Percentiles rank a stretch among this genome's conserved stretches.
phyloP scores from a whole-genome alignment of 2,797 vertebrate genomes.

The Poecilia picta region DNA sequence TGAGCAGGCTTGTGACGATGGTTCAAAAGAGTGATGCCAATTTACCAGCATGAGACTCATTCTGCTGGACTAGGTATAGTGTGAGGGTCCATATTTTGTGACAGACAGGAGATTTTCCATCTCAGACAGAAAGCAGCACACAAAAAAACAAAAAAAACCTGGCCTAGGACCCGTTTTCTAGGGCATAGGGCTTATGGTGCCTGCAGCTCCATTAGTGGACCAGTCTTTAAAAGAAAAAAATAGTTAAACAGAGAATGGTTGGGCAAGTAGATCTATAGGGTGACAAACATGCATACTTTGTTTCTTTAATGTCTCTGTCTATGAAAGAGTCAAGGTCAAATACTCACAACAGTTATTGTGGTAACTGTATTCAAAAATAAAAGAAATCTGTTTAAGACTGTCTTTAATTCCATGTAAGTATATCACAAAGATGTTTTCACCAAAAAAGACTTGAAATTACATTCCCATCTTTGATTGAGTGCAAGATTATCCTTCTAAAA shows the following conservation, averaged over 20 bases:
- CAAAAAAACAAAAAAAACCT: not conserved
- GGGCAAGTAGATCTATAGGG: not conserved
- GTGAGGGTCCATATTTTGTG: not conserved
- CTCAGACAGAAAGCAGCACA: not conserved
- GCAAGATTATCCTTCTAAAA: not conserved
- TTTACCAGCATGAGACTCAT: not conserved
- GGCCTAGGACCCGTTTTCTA: not conserved
- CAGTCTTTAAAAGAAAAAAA: not conserved
- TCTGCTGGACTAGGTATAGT: not conserved
- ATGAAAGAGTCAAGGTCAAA: constrained; percentile 1
- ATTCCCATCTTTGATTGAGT: not conserved
- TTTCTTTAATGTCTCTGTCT: not conserved
- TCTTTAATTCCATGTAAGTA: not conserved
- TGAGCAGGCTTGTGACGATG: not conserved
- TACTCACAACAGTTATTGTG: not conserved
- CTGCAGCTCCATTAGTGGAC: constrained; percentile 1
- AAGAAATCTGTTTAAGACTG: not conserved
- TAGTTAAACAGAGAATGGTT: not conserved
- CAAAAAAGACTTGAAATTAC: not conserved
- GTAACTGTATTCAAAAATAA: not conserved
- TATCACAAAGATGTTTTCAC: not conserved
- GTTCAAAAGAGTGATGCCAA: not conserved
- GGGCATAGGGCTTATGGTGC: not conserved
- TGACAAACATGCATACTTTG: not conserved
- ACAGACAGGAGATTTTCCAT: not conserved